Percentiles rank a stretch among this genome's conserved stretches.
These are phyloP conservation scores for Zenarchopterus dispar DNA, from an alignment of 2,797 vertebrate genomes.

Conservation along the genomic window DNA sequence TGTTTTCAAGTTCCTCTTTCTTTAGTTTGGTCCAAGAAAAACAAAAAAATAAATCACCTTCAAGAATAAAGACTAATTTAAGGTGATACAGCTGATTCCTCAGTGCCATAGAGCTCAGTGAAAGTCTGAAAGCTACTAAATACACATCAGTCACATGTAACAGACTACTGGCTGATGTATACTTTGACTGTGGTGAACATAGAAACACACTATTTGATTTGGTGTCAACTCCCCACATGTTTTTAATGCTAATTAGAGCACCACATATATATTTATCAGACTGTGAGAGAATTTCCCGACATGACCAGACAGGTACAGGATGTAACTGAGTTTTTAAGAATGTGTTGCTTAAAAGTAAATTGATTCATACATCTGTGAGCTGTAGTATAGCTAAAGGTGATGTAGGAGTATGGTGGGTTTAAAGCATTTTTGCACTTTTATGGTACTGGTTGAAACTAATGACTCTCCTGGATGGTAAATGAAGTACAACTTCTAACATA, in stretches of 20 bases:
- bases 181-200: neutral
- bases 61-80: neutral
- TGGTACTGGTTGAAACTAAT: too few species aligned
- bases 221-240: neutral
- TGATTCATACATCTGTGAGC: too few species aligned
- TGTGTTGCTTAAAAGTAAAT: too few species aligned
- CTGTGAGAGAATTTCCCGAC: neutral
- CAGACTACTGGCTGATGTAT: too few species aligned
- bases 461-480: too few species aligned
- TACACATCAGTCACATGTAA: neutral
- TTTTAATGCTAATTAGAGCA: neutral
- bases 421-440: too few species aligned
- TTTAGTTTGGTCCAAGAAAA: neutral
- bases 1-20: neutral
- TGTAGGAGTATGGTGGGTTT: too few species aligned
- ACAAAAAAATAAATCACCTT: too few species aligned
- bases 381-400: too few species aligned
- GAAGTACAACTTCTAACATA: too few species aligned
- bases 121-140: neutral
- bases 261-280: constrained; percentile 4
- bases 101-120: neutral
- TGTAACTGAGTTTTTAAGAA: too few species aligned
- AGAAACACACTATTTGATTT: constrained; percentile 6
- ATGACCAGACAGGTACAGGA: too few species aligned
- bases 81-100: neutral